These are phyloP conservation scores for Ciconia maguari DNA, from an alignment of 2,113 vertebrate genomes.

Conservation along the genomic window DNA sequence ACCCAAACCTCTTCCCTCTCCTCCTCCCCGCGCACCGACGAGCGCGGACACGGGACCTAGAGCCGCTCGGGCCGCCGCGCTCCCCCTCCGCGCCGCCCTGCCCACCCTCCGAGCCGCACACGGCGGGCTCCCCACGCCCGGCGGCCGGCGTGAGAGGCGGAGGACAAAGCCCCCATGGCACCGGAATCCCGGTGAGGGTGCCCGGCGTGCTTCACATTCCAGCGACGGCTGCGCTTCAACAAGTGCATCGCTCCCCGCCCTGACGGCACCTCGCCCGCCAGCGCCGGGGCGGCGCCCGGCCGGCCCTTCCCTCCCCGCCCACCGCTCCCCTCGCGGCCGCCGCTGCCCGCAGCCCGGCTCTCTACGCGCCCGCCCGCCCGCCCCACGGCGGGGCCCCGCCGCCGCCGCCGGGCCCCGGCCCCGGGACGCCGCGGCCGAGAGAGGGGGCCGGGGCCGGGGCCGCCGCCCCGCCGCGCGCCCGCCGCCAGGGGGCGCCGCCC, in stretches of 20 bases:
- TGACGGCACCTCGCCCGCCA: not conserved
- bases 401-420: not conserved
- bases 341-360: not conserved
- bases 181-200: constrained; percentile 52
- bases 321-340: not conserved
- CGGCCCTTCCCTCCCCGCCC: not conserved
- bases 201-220: constrained; percentile 70
- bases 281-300: not conserved
- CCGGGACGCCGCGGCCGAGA: not conserved
- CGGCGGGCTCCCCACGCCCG: not conserved
- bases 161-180: not conserved
- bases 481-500: not conserved
- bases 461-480: not conserved
- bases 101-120: not conserved
- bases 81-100: not conserved
- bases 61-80: not conserved
- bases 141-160: not conserved
- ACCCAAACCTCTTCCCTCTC: accelerated
- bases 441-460: not conserved
- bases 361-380: not conserved
- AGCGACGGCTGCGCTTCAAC: constrained; percentile 63
- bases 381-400: not conserved
- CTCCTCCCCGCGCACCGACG: not conserved
- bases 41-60: not conserved
- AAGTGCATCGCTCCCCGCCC: constrained; percentile 63